Evolutionary conservation across 2,797 vertebrate species (phyloP), one percentile per base, ranked within the genome.

Genomic region (Amphiprion clarkii): DNA sequence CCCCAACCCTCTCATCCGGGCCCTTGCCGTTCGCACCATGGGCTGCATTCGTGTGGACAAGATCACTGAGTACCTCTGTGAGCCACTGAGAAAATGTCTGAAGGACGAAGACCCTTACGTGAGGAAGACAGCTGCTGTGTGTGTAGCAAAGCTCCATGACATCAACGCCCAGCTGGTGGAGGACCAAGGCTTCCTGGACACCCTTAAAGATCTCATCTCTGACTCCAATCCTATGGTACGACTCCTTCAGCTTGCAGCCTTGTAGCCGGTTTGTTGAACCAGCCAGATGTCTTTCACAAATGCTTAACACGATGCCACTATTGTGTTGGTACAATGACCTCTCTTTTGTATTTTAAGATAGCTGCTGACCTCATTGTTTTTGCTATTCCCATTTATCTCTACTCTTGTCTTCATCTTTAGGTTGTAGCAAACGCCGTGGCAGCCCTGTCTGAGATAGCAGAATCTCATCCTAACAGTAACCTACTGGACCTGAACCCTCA

Each of bases 91-190:
- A 76, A 99, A 99, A 91, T 99, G 98, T 69, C 94, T 99, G 48
- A 99, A 99, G 91, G 98, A 99, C 2, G 98, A 99, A 88, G 98
- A 99, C 82, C 98, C 98, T 0, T 99, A 99, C 0, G 98, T 99
- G 70, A 96, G 97, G 63, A 99, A 99, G 92, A 99, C 97, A 0
- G 98, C 98, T 0, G 98, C 98, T 0, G 98, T 99, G 55, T 99
- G 98, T 0, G 97, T 99, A 54, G 98, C 98, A 0, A 99, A 99
- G 82, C 96, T 99, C 59, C 98, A 99, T 19, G 97, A 99, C 84
- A 99, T 99, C 92, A 99, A 98, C 0, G 97, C 98, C 55, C 97
- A 98, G 90, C 89, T 99, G 88, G 98, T 99, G 76, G 97, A 98
- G 90, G 97, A 99, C 84, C 98, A 99, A 81, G 98, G 98, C 4